These are phyloP conservation scores for Sitobion miscanthi DNA, from an alignment of 1,140 invertebrate genomes.

Conservation along the genomic window DNA sequence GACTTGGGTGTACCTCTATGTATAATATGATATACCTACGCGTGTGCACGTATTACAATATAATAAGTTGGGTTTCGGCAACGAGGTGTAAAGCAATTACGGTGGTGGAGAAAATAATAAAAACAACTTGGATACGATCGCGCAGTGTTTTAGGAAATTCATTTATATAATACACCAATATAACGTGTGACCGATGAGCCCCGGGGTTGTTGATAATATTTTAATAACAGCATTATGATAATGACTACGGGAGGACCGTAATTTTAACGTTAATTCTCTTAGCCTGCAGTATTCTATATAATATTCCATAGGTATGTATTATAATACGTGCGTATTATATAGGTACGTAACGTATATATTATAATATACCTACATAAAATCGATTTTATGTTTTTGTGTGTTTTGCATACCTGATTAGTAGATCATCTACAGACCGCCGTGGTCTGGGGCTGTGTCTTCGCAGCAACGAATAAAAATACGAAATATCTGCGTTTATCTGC, in stretches of 20 bases:
- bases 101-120: background rate
- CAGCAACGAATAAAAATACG: background rate
- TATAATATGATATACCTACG: too few species aligned
- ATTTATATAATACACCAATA: background rate
- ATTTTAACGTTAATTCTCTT: background rate
- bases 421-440: conserved; percentile 48
- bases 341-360: background rate
- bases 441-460: conserved; percentile 19
- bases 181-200: background rate
- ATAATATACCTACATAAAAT: background rate
- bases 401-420: conserved; percentile 55
- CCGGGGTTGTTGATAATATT: conserved; percentile 14
- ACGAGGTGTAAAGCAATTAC: background rate
- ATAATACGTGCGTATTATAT: background rate
- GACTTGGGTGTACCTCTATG: background rate
- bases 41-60: background rate
- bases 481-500: conserved; percentile 12
- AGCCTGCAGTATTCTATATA: background rate
- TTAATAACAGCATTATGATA: conserved; percentile 24
- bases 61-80: background rate
- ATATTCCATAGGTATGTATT: background rate
- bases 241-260: background rate
- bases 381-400: conserved; percentile 4
- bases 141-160: background rate
- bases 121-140: background rate